Percentiles rank a stretch among this genome's conserved stretches.
Evolutionary conservation across 2,113 vertebrate genomes (phyloP).

Genomic region (Perca schrenkii): DNA sequence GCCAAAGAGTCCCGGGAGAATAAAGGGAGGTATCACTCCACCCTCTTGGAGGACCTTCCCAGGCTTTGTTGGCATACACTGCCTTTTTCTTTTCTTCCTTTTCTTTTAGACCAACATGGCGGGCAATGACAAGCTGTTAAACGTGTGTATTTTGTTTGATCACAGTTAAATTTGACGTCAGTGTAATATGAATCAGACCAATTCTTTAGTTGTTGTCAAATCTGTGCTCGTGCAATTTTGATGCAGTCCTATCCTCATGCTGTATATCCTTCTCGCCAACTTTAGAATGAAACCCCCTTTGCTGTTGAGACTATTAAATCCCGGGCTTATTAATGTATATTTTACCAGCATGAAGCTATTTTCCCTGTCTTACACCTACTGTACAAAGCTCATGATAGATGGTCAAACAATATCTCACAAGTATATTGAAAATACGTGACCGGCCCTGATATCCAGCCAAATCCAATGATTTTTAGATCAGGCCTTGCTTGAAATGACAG

Average conservation of each 20-base stretch:
- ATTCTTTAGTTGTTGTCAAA: neutral
- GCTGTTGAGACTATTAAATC: neutral
- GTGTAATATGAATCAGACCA: neutral
- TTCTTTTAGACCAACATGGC: neutral
- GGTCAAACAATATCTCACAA: neutral
- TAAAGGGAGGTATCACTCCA: conserved; percentile 49
- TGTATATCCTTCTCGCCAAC: neutral
- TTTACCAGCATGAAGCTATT: neutral
- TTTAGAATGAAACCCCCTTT: neutral
- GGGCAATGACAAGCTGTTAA: conserved; percentile 10
- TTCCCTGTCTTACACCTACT: neutral
- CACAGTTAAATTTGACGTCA: conserved; percentile 30
- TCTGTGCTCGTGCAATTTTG: no score
- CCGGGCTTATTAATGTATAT: neutral
- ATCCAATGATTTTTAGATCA: neutral
- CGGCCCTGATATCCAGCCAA: neutral
- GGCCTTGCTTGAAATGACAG: neutral
- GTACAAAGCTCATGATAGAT: neutral
- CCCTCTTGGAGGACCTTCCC: conserved; percentile 36
- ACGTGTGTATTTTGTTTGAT: neutral
- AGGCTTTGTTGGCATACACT: conserved; percentile 35
- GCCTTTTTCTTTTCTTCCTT: neutral
- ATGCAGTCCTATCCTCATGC: neutral
- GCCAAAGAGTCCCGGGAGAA: conserved; percentile 64
- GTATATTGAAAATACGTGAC: neutral